Evolutionary conservation across 2,113 vertebrate genomes (phyloP), one percentile per base, ranked within the genome.

Genomic region (Ceyx cyanopectus): DNA sequence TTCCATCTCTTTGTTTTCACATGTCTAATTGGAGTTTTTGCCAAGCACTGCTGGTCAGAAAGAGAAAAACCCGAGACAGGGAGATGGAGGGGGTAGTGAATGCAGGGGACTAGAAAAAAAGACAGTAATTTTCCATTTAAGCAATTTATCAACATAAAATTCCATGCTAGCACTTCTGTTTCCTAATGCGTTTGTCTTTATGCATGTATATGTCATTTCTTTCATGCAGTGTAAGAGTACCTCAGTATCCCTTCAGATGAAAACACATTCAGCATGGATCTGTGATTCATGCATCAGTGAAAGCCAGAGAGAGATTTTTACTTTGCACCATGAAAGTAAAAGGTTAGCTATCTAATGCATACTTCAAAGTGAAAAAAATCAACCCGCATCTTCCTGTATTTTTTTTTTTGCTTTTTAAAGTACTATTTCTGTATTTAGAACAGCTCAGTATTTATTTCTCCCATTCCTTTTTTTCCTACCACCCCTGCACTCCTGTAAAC

Each of bases 1-100:
- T 95, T 92, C 96, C 92, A 68, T 92, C 89, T 41, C 97, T 97
- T 97, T 97, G 96, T 97, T 97, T 96, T 85, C 27, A 40, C 58
- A 96, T 77, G 83, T 90, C 50, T 87, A 82, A 93, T 94, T 94
- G 86, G 95, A 96, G 94, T 96, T 96, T 95, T 90, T 86, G 85
- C 79, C 94, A 90, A 92, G 73, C 81, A 90, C 45, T 65, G 75
- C 92, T 91, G 74, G 75, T 63, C 73, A 78, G 67, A 91, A 88
- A 86, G 54, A 93, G 68, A 70, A 57, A 76, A 96, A 75, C 29
- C 61, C 74, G 53, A 6, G 66, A 62, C 1, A 60, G n/a, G 24
- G 23, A 29, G 19, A 66, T n/a, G 13, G 22, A 54, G 15, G 37
- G 37, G 37, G 19, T 12, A 74, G 53, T 10, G 68, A 85, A 90